Evolutionary conservation across 2,888 invertebrate species (phyloP).

Genomic region (Galerucella nymphaeae): DNA sequence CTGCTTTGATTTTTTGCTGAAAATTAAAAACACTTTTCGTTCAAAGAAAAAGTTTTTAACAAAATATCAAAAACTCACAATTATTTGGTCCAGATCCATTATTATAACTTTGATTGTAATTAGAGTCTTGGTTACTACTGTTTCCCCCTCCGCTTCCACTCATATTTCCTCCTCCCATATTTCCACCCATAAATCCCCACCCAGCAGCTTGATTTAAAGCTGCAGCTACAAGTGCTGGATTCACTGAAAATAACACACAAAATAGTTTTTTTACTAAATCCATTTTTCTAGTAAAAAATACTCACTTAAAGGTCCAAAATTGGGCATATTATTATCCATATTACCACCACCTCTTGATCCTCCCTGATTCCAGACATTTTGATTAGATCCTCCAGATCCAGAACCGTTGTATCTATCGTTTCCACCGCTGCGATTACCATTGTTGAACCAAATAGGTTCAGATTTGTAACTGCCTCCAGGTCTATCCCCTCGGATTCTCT

Average conservation of each 20-base stretch:
- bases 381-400: conserved; percentile 62
- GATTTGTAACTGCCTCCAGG: conserved; percentile 55
- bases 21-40: conserved; percentile 15
- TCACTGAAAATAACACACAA: conserved; percentile 69
- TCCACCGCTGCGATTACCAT: conserved; percentile 44
- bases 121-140: conserved; percentile 63
- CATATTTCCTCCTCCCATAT: background rate
- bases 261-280: conserved; percentile 12
- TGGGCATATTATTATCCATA: conserved; percentile 79
- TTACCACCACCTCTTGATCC: conserved; percentile 68
- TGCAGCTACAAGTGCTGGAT: conserved; percentile 85
- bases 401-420: conserved; percentile 57
- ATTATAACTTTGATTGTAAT: conserved; percentile 63
- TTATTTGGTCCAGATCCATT: conserved; percentile 59
- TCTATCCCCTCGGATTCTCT: conserved; percentile 51
- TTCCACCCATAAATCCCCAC: conserved; percentile 77
- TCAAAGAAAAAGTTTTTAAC: background rate
- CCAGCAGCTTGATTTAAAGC: conserved; percentile 87
- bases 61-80: conserved; percentile 47
- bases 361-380: conserved; percentile 58
- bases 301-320: conserved; percentile 84
- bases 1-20: conserved; percentile 49
- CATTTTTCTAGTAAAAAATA: background rate
- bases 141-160: background rate
- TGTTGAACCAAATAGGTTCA: background rate